These are phyloP conservation scores for Ophion ellenae DNA, from an alignment of 2,888 invertebrate genomes.

Conservation along the genomic window DNA sequence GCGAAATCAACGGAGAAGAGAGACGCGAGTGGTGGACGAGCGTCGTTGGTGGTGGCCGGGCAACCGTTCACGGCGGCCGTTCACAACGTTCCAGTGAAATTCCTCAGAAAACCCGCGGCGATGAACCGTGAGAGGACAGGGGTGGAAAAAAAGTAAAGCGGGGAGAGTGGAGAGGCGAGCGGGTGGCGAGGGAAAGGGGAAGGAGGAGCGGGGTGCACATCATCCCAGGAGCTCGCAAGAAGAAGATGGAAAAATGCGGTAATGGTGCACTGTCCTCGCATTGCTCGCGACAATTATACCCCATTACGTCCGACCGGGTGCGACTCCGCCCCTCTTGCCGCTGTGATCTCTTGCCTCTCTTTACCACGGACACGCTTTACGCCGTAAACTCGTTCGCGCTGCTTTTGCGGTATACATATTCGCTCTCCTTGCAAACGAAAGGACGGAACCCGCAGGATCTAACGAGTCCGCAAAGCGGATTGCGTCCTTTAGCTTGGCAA, in stretches of 20 bases:
- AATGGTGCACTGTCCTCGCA: conserved; percentile 83
- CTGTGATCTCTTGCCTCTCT: conserved; percentile 48
- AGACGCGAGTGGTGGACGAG: conserved; percentile 70
- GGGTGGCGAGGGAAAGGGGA: conserved; percentile 17
- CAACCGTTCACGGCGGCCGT: conserved; percentile 67
- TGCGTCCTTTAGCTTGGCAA: conserved; percentile 15
- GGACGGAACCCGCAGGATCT: background rate
- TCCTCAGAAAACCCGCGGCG: conserved; percentile 76
- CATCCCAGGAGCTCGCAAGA: conserved; percentile 73
- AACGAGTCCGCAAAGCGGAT: background rate
- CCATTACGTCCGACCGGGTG: conserved; percentile 80
- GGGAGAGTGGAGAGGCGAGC: conserved; percentile 45
- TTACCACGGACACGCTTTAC: conserved; percentile 33
- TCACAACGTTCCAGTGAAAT: conserved; percentile 80
- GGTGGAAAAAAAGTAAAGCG: conserved; percentile 61
- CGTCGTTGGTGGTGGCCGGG: conserved; percentile 76
- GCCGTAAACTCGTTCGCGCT: conserved; percentile 35
- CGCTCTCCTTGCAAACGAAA: conserved; percentile 1
- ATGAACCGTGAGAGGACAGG: conserved; percentile 63
- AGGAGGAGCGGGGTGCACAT: conserved; percentile 47
- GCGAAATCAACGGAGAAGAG: conserved; percentile 39
- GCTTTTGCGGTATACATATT: conserved; percentile 27
- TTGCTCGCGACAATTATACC: conserved; percentile 83
- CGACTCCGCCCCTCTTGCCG: conserved; percentile 60
- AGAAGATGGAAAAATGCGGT: conserved; percentile 82